Evolutionary conservation across 2,113 vertebrate species (phyloP), one percentile per base, ranked within the genome.

Genomic region (Dermatemys mawii): DNA sequence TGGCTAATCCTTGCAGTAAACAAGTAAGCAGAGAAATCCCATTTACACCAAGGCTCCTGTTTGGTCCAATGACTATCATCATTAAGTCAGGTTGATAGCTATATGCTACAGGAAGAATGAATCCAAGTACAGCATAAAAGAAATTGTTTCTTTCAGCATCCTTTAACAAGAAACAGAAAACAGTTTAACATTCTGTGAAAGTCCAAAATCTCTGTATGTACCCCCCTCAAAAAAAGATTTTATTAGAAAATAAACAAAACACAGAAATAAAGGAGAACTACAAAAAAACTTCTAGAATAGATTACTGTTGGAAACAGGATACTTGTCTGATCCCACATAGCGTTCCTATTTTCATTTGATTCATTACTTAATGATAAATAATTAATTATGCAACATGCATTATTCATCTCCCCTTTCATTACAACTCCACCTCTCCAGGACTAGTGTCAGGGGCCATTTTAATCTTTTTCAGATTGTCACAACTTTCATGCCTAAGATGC

Each of bases 51-150:
- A 98, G 93, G 29, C 81, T 95, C 22, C 97, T 97, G 16, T 96
- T 97, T 14, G 97, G 95, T 88, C 93, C 98, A 79, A 98, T 83
- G 1, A 90, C 98, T 98, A 99, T 63, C 80, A 99, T 49, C 63
- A 98, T 98, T 95, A 99, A 89, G 51, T 98, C 87, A 1, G 99
- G 99, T 90, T 98, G 97, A 32, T 98, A 99, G 96, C 98, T 97
- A 11, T 99, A 99, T 9, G 98, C 99, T 89, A 99, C 60, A 63
- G 99, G 99, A 96, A 99, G 98, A 50, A 99, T 96, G 81, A 99
- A 95, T 89, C 98, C 96, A 90, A 99, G 90, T 48, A 98, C 67
- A 2, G 98, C 97, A 86, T 97, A 98, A 63, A 98, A 97, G 95
- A 99, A 98, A 55, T 98, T 79, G 96, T 98, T 81, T 67, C 87